Evolutionary conservation across 2,888 invertebrate species (phyloP).

Genomic region (Dryomyza anilis): DNA sequence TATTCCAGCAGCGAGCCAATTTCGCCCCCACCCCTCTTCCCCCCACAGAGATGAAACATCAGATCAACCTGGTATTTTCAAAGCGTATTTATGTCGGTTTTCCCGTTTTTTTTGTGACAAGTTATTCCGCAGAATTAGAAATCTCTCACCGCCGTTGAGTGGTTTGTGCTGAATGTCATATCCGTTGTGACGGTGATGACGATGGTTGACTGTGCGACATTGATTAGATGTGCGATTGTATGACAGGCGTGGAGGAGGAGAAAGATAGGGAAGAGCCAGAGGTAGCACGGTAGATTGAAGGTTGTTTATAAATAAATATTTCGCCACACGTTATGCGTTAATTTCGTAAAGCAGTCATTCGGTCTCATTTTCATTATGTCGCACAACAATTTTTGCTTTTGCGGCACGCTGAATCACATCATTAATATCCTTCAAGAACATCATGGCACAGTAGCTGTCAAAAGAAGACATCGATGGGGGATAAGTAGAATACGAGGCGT

Average conservation of each 20-base stretch:
- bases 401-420: too few relatives aligned
- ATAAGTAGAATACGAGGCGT: background rate
- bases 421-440: constrained; percentile 46
- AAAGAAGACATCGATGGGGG: constrained; percentile 35
- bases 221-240: background rate
- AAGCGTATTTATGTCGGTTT: constrained; percentile 4
- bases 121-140: background rate
- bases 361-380: background rate
- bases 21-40: background rate
- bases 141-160: background rate
- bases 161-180: background rate
- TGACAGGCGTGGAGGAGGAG: background rate
- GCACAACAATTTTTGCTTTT: too few relatives aligned
- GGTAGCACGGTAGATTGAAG: too few relatives aligned
- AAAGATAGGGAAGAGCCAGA: too few relatives aligned
- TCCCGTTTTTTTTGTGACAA: constrained; percentile 17
- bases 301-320: too few relatives aligned
- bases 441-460: constrained; percentile 24
- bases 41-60: background rate
- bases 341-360: too few relatives aligned
- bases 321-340: too few relatives aligned
- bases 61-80: background rate
- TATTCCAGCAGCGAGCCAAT: background rate
- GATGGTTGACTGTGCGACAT: background rate
- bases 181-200: background rate